A percentile compares a stretch with the other conserved stretches of the same genome.
These are phyloP conservation scores for Trididemnum nubilum DNA, from an alignment of 23 tunicate species.

Conservation along the genomic window DNA sequence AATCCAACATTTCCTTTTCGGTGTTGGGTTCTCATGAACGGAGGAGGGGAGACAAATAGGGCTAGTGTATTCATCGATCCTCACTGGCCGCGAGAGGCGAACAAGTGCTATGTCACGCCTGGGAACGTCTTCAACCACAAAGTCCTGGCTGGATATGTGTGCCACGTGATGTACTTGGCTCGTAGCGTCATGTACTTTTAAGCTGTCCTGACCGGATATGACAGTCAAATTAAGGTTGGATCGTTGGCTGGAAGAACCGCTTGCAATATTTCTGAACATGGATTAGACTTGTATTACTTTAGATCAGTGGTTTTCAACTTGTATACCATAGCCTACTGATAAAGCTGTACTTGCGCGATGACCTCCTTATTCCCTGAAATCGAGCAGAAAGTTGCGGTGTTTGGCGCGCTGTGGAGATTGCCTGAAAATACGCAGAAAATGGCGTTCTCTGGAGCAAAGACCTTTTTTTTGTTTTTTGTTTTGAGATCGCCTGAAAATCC, in stretches of 20 bases:
- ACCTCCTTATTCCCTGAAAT: no score
- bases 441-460: no score
- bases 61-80: conserved; percentile 9
- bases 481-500: no score
- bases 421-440: no score
- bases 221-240: conserved; percentile 34
- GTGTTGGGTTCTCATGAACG: conserved; percentile 46
- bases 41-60: conserved; percentile 66
- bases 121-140: conserved; percentile 47
- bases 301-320: no score
- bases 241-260: conserved; percentile 36
- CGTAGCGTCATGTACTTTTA: conserved; percentile 21
- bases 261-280: conserved; percentile 14
- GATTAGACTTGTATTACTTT: no score
- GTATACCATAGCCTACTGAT: no score
- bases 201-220: conserved; percentile 47
- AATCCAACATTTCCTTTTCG: conserved; percentile 78
- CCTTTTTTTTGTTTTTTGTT: no score
- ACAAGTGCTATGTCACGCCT: conserved; percentile 72
- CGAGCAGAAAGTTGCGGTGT: no score
- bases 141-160: conserved; percentile 26
- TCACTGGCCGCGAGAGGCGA: conserved; percentile 31
- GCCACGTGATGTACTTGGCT: conserved; percentile 5
- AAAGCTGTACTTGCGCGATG: no score
- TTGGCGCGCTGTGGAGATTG: no score